Base-by-base conservation (phyloP, 2,888 invertebrate species). In the Conops quadrifasciatus region DNA sequence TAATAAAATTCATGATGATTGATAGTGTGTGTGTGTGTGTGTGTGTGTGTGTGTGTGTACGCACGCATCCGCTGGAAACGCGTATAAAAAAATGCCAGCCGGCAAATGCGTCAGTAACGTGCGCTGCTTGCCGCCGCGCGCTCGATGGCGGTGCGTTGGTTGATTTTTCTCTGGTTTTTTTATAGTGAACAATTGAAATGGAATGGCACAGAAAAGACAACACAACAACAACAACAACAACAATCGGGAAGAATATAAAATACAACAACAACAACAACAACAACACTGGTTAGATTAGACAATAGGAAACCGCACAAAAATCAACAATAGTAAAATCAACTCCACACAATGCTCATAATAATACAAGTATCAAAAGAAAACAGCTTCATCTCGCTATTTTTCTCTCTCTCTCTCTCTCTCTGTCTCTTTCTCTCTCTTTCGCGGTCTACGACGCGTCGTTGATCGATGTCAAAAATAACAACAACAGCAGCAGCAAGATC, bases 51-150 rank as follows among this genome's bases (percentile, higher is more conserved):
- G 36, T 19, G 62, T 36, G 60, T 24, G 28, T 24, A 51, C 16
- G 36, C 30, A 19, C 30, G 65, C 65, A 65, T 49, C 49, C 65
- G 65, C 30, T 36, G 65, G 65, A 65, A 28, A 49, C 51, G 49
- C 51, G 51, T 30, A 47, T 16, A 24, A 63, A 65, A 66, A 53
- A 36, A 36, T 36, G 9, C 36, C 36, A 9, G 36, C 66, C 56
- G 36, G 66, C 56, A 66, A 66, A 56, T 66, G 49, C 64, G 49
- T 26, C 45, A 4, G 49, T 11, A 5, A 49, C 59, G 30, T 36
- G 36, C 36, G 36, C 9, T 36, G 36, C 9, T 36, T 7, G 5
- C 9, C 36, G 36, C 9, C 36, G 36, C 9, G 9, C 36, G 36
- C 9, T 36, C 36, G 36, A 36, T 9, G 9, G 36, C 36, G 36